A percentile compares a stretch with the other conserved stretches of the same genome.
Evolutionary conservation across 1,140 invertebrate genomes (phyloP).

Genomic region (Steinernema khuongi): DNA sequence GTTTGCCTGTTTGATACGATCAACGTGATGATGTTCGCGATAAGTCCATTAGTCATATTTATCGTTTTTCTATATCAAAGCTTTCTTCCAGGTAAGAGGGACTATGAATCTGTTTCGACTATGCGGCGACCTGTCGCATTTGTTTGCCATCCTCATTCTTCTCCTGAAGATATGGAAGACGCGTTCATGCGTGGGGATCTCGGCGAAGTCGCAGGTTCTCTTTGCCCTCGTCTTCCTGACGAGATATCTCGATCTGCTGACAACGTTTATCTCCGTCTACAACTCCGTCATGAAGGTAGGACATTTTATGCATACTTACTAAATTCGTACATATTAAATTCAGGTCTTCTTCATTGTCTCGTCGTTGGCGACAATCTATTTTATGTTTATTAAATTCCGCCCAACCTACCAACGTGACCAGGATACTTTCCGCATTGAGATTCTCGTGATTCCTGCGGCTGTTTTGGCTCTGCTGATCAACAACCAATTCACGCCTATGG

Average conservation of each 20-base stretch:
- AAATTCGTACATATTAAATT: too few relatives aligned
- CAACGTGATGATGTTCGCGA: too few relatives aligned
- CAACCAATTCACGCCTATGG: constrained; percentile 82
- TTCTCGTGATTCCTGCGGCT: constrained; percentile 79
- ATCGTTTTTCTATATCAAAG: too few relatives aligned
- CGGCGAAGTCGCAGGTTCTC: constrained; percentile 90
- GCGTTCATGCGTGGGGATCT: constrained; percentile 74
- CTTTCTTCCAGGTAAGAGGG: not conserved
- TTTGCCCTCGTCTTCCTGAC: constrained; percentile 90
- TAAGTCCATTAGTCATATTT: too few relatives aligned
- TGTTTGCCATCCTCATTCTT: constrained; percentile 87
- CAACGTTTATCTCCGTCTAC: constrained; percentile 87
- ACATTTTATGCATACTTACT: constrained; percentile 6
- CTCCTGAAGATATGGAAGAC: constrained; percentile 69
- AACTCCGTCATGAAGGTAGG: constrained; percentile 86
- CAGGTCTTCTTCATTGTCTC: constrained; percentile 77
- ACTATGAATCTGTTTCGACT: constrained; percentile 91
- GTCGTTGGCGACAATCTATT: constrained; percentile 82
- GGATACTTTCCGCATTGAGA: constrained; percentile 75
- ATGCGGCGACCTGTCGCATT: constrained; percentile 87
- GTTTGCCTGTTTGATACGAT: too few relatives aligned
- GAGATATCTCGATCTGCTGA: constrained; percentile 90
- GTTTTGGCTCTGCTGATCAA: constrained; percentile 83
- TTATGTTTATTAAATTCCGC: constrained; percentile 95
- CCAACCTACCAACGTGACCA: constrained; percentile 60